A percentile compares a stretch with the other conserved stretches of the same genome.
Evolutionary conservation across 2,888 invertebrate genomes (phyloP).

Genomic region (Silvanus unidentatus): DNA sequence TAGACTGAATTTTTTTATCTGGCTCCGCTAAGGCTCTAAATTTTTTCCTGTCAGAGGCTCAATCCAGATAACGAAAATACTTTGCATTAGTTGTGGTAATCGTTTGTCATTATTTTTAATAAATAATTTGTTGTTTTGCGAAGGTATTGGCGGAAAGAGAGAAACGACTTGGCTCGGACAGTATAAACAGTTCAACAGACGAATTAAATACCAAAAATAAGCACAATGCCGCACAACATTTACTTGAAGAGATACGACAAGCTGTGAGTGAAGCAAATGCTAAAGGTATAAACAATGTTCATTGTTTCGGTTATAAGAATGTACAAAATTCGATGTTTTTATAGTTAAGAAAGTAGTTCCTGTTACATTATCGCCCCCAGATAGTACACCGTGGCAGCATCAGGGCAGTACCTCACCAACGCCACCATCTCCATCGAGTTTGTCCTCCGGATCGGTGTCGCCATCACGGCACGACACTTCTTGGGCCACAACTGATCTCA

Average conservation of each 20-base stretch:
- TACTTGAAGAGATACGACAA: constrained; percentile 81
- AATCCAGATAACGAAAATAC: too few species aligned
- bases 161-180: constrained; percentile 57
- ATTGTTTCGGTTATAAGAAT: not conserved
- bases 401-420: constrained; percentile 44
- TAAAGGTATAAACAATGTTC: constrained; percentile 62
- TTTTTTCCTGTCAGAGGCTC: too few species aligned
- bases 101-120: too few species aligned
- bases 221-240: constrained; percentile 69
- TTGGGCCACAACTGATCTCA: constrained; percentile 54
- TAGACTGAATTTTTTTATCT: too few species aligned
- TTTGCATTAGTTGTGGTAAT: too few species aligned
- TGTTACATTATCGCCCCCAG: constrained; percentile 57
- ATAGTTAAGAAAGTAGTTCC: constrained; percentile 62
- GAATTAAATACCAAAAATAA: constrained; percentile 54
- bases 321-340: constrained; percentile 17
- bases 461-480: constrained; percentile 47
- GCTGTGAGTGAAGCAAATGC: constrained; percentile 85
- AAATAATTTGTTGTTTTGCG: too few species aligned
- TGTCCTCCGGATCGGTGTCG: constrained; percentile 57
- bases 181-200: constrained; percentile 54
- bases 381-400: constrained; percentile 57
- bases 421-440: constrained; percentile 60
- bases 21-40: too few species aligned
- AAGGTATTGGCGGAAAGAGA: constrained; percentile 76